phyloP scores from a whole-genome alignment of 2,113 vertebrate species.

The Cryptotis parvus region DNA sequence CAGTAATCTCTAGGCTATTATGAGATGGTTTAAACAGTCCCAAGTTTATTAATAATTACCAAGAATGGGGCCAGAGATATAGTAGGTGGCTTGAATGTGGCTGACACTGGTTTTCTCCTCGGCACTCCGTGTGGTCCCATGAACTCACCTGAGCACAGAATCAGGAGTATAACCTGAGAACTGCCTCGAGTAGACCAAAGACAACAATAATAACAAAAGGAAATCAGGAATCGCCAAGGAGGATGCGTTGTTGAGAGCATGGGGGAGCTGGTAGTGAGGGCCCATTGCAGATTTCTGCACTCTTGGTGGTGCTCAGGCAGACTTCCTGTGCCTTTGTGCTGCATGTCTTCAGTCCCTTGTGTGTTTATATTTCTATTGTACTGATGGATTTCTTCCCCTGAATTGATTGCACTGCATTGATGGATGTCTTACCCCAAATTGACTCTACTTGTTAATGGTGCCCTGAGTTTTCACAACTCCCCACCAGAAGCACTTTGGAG shows the following conservation, averaged over 20 bases:
- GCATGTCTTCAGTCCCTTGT: neutral
- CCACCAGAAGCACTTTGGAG: neutral
- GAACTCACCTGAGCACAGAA: too few species aligned
- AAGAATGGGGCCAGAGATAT: too few species aligned
- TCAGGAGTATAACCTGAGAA: too few species aligned
- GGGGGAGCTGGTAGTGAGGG: neutral
- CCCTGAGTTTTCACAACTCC: neutral
- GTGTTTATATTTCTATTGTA: accelerated
- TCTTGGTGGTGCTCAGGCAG: accelerated
- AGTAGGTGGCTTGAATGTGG: too few species aligned
- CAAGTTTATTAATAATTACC: too few species aligned
- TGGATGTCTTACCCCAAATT: accelerated
- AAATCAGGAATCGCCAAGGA: accelerated
- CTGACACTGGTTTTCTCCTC: too few species aligned
- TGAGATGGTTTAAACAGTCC: neutral
- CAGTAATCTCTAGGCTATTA: neutral
- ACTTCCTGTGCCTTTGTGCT: accelerated
- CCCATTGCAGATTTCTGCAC: accelerated
- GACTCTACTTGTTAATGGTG: too few species aligned
- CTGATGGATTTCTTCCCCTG: too few species aligned
- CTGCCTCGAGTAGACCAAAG: too few species aligned
- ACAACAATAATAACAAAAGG: too few species aligned
- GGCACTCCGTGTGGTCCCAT: too few species aligned
- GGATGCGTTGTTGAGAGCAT: neutral
- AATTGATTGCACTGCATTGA: accelerated